These are phyloP conservation scores for Pseudomyrmex cubaensis DNA, from an alignment of 1,140 invertebrate genomes.

Conservation along the genomic window DNA sequence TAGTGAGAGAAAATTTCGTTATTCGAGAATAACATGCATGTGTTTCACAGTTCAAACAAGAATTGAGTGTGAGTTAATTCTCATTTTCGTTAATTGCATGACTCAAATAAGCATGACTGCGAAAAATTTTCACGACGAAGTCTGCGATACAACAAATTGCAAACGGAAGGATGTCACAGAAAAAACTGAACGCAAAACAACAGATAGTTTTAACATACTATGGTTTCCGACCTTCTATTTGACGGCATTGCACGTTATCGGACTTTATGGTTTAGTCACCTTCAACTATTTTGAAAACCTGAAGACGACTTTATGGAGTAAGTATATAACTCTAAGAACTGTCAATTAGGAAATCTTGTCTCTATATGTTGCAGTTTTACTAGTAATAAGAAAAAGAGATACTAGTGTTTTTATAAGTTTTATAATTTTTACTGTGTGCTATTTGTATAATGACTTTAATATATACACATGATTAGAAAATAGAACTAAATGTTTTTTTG, in stretches of 20 bases:
- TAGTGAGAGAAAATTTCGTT: too few species aligned
- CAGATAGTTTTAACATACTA: constrained; percentile 63
- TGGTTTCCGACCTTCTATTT: constrained; percentile 78
- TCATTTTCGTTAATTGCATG: too few species aligned
- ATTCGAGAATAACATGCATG: too few species aligned
- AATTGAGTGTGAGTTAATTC: too few species aligned
- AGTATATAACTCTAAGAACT: not conserved
- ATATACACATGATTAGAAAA: not conserved
- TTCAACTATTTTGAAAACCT: constrained; percentile 17
- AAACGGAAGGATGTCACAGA: not conserved
- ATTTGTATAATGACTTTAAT: not conserved
- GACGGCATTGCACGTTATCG: constrained; percentile 67
- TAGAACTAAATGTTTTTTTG: not conserved
- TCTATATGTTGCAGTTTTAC: not conserved
- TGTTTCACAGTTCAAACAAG: too few species aligned
- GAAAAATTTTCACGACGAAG: not conserved
- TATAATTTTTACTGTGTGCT: too few species aligned
- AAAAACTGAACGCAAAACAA: not conserved
- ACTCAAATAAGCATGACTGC: not conserved
- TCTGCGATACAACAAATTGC: not conserved
- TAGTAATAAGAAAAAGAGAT: not conserved
- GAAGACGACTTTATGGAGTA: constrained; percentile 20
- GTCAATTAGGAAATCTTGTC: not conserved
- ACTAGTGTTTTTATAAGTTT: not conserved
- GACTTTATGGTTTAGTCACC: constrained; percentile 63